A percentile compares a stretch with the other conserved stretches of the same genome.
phyloP scores from a whole-genome alignment of 2,888 invertebrate species.

The Patella ulyssiponensis region DNA sequence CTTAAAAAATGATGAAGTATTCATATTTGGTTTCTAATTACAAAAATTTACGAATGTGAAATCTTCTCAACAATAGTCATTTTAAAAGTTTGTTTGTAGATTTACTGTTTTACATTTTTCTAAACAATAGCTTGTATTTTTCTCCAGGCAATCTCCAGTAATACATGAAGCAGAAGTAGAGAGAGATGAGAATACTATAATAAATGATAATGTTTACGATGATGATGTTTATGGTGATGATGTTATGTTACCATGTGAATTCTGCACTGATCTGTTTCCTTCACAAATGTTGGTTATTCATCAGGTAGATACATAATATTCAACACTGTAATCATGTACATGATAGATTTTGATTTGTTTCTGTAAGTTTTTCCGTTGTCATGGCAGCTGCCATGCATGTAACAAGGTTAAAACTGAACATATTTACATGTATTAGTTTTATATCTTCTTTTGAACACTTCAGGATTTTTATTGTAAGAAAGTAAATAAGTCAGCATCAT shows the following conservation, averaged over 20 bases:
- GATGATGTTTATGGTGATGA: constrained; percentile 36
- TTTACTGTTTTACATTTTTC: too few relatives aligned
- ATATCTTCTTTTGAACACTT: too few relatives aligned
- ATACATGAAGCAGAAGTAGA: neutral
- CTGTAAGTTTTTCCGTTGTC: neutral
- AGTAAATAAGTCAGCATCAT: too few relatives aligned
- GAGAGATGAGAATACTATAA: neutral
- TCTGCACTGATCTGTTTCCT: constrained; percentile 75
- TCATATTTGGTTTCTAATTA: too few relatives aligned
- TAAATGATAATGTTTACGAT: constrained; percentile 27
- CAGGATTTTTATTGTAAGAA: too few relatives aligned
- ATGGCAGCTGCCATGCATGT: neutral
- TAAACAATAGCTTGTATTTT: neutral
- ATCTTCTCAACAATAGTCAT: too few relatives aligned
- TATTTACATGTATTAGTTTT: too few relatives aligned
- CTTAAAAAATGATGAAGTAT: too few relatives aligned
- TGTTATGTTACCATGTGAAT: constrained; percentile 75
- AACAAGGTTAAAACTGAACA: too few relatives aligned
- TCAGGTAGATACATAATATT: constrained; percentile 65
- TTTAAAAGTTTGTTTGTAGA: too few relatives aligned
- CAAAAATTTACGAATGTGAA: too few relatives aligned
- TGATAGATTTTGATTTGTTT: too few relatives aligned
- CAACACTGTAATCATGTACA: neutral
- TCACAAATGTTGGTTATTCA: constrained; percentile 75
- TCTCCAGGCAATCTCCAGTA: neutral